A percentile compares a stretch with the other conserved stretches of the same genome.
Conservation (phyloP, 2,797 vertebrate genomes). For the Crax fasciolata region DNA sequence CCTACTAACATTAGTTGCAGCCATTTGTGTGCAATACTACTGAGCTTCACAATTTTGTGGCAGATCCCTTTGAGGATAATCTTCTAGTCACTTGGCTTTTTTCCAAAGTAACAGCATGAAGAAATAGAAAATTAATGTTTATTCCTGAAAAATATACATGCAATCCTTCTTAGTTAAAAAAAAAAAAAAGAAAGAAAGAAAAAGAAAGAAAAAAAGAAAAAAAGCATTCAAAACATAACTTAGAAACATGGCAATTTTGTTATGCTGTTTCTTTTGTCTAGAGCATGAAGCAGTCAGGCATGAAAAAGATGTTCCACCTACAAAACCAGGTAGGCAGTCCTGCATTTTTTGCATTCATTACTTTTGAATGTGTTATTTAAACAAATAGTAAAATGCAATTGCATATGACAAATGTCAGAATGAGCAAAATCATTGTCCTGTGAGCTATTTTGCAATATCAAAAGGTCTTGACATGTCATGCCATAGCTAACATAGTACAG, state of each 20-base stretch:
- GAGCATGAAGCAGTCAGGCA: slow-evolving; percentile 65
- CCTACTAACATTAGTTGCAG: neutral
- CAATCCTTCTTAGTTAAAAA: neutral
- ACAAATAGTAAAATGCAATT: neutral
- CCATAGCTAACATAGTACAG: neutral
- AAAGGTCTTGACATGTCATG: neutral
- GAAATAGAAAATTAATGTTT: neutral
- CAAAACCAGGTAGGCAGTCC: slow-evolving; percentile 74
- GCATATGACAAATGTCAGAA: neutral
- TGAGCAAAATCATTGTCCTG: neutral
- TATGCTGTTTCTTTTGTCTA: slow-evolving; percentile 48
- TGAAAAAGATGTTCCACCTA: slow-evolving; percentile 50
- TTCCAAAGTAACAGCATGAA: slow-evolving; percentile 21
- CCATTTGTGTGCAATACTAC: neutral
- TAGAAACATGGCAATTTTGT: neutral
- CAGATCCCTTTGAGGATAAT: neutral
- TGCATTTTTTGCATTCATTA: neutral
- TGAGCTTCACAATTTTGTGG: neutral
- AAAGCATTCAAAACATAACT: rapidly evolving
- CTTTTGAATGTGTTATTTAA: neutral
- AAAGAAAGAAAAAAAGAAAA: neutral
- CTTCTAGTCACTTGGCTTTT: neutral
- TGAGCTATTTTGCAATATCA: neutral
- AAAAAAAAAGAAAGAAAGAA: neutral
- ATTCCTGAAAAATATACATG: neutral